Conservation (phyloP, 2,113 vertebrate species). For the Gambusia holbrooki region DNA sequence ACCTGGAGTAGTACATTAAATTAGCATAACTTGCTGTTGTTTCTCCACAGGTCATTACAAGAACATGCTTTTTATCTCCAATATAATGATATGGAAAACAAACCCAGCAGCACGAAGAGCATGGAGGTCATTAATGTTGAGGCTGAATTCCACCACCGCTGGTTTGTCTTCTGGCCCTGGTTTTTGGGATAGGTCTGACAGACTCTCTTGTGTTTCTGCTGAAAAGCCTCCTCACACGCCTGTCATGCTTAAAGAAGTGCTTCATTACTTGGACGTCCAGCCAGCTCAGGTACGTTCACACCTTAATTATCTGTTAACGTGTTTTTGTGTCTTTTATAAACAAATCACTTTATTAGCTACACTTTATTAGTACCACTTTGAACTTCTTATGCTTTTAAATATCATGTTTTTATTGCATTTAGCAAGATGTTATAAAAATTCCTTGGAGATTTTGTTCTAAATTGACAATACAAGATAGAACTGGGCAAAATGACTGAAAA, state of each 20-base stretch:
- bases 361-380: not conserved
- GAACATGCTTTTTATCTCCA: constrained; percentile 45
- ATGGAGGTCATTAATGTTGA: constrained; percentile 50
- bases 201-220: constrained; percentile 16
- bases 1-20: not conserved
- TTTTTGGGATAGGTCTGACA: constrained; percentile 15
- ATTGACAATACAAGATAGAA: not conserved
- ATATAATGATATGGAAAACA: constrained; percentile 43
- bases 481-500: too few species aligned
- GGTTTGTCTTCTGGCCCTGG: constrained; percentile 37
- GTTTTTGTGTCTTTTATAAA: not conserved
- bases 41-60: constrained; percentile 36
- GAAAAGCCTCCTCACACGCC: constrained; percentile 65
- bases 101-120: constrained; percentile 21
- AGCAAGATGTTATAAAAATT: not conserved
- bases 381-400: not conserved
- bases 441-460: not conserved
- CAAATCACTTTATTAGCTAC: not conserved
- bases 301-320: constrained; percentile 2
- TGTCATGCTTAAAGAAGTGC: constrained; percentile 75
- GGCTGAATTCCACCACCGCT: constrained; percentile 27
- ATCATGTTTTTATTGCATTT: not conserved
- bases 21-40: not conserved
- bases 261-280: constrained; percentile 68
- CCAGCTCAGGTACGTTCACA: constrained; percentile 67